Base-by-base conservation (phyloP, 2,888 invertebrate species). In the Aradus depressus region DNA sequence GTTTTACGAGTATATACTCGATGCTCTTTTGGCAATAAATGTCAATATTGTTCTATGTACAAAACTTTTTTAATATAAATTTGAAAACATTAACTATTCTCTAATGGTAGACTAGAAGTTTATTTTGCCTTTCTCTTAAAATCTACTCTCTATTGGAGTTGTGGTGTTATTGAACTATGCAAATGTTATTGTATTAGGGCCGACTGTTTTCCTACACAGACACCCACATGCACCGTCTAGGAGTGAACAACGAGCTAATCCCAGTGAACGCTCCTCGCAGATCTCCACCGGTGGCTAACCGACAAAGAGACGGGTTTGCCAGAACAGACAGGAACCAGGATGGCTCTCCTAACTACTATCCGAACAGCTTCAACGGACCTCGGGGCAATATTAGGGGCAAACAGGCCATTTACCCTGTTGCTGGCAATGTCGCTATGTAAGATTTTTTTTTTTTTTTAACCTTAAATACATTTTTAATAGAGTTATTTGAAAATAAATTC, bases 261-360 rank as follows among this genome's bases (percentile, higher is more conserved):
- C 89, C 95, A 0, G 91, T 97, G 14, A 97, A 97, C 69, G 92
- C 93, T 65, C 95, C 96, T 0, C 92, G 79, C 71, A 68, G 67
- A 59, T 18, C 32, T 3, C 67, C 67, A 59, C 12, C 28, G 60
- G 58, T 45, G 12, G 31, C 56, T 1, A 89, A 91, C 67, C 93
- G 88, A 65, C 90, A 93, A 68, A 78, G 95, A 32, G 93, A 95
- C 67, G 96, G 95, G 0, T 76, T 80, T 3, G 83, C 83, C 74
- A 72, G 76, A 28, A 74, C 80, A 5, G 43, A 35, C 18, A 77
- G 77, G 60, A 92, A 91, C 67, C 90, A 91, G 68, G 81, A 79
- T 4, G 85, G 83, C 22, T 83, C 85, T 3, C 95, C 96, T 3
- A 96, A 96, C 69, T 97, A 97, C 67, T 91, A 79, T 72, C 97